Conservation (phyloP, 2,888 invertebrate genomes). For the Drosophila recens region DNA sequence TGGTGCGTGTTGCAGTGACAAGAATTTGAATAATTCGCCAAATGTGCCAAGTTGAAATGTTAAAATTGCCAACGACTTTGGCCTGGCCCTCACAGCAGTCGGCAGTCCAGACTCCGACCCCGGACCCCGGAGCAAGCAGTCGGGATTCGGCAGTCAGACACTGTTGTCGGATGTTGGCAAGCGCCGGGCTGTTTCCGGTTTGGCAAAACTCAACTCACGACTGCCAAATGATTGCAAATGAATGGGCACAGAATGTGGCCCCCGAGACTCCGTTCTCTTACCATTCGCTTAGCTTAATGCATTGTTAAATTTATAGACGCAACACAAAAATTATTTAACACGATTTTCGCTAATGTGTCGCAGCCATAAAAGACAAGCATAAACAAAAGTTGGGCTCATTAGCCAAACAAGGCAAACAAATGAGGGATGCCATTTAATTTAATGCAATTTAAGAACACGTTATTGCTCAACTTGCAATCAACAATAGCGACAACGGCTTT, state of each 20-base stretch:
- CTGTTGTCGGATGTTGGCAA: slow-evolving; percentile 71
- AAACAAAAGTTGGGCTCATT: slow-evolving; percentile 49
- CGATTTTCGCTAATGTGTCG: slow-evolving; percentile 73
- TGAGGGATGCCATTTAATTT: slow-evolving; percentile 20
- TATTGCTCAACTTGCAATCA: slow-evolving; percentile 5
- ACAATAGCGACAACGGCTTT: slow-evolving; percentile 1
- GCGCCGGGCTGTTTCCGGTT: slow-evolving; percentile 72
- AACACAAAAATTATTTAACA: slow-evolving; percentile 67
- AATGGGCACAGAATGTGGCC: slow-evolving; percentile 60
- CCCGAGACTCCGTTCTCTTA: neutral
- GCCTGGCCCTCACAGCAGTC: slow-evolving; percentile 25
- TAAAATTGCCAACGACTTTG: slow-evolving; percentile 71
- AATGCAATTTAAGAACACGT: slow-evolving; percentile 7
- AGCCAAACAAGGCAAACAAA: slow-evolving; percentile 6
- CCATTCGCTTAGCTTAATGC: slow-evolving; percentile 58
- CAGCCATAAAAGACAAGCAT: slow-evolving; percentile 45
- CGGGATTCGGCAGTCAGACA: slow-evolving; percentile 1
- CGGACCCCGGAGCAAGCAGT: neutral
- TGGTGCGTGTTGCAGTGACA: slow-evolving; percentile 73
- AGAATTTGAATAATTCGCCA: slow-evolving; percentile 80
- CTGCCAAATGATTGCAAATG: slow-evolving; percentile 81
- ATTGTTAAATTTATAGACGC: slow-evolving; percentile 77
- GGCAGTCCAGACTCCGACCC: neutral
- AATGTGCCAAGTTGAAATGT: slow-evolving; percentile 82
- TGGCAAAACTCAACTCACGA: slow-evolving; percentile 68